phyloP scores from a whole-genome alignment of 2,113 vertebrate species.

The Scalopus aquaticus region DNA sequence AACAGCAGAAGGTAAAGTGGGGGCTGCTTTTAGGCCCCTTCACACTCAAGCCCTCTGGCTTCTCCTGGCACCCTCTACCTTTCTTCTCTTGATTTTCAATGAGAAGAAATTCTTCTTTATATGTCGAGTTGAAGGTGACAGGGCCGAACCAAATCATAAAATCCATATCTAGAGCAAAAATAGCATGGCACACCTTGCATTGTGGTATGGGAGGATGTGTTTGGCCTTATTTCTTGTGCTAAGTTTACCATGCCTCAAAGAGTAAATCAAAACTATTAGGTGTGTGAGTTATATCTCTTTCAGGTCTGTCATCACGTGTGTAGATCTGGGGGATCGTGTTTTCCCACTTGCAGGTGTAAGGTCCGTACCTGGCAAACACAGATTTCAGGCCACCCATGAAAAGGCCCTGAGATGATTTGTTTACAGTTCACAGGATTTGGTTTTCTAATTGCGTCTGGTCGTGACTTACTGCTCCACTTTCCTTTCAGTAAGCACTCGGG shows the following conservation, averaged over 20 bases:
- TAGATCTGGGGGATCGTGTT: slow-evolving; percentile 21
- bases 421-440: slow-evolving; percentile 12
- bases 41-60: not conserved
- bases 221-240: slow-evolving; percentile 46
- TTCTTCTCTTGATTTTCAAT: not conserved
- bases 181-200: slow-evolving; percentile 55
- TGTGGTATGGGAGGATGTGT: slow-evolving; percentile 53
- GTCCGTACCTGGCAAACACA: not conserved
- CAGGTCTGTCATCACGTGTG: slow-evolving; percentile 61
- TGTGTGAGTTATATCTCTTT: slow-evolving; percentile 52
- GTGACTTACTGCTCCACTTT: not conserved
- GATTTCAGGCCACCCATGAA: not conserved
- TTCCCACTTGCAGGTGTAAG: slow-evolving; percentile 33
- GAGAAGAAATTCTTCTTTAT: slow-evolving; percentile 56
- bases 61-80: not conserved
- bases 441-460: slow-evolving; percentile 53
- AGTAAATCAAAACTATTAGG: slow-evolving; percentile 45
- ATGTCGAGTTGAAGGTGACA: slow-evolving; percentile 36
- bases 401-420: not conserved
- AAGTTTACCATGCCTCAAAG: slow-evolving; percentile 3
- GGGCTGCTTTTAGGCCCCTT: slow-evolving; percentile 22
- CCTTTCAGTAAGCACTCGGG: not conserved
- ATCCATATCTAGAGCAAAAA: slow-evolving; percentile 50
- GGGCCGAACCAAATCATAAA: slow-evolving; percentile 16
- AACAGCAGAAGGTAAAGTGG: slow-evolving; percentile 48